phyloP scores from a whole-genome alignment of 2,797 vertebrate genomes.

The Coracias cyanogaster region DNA sequence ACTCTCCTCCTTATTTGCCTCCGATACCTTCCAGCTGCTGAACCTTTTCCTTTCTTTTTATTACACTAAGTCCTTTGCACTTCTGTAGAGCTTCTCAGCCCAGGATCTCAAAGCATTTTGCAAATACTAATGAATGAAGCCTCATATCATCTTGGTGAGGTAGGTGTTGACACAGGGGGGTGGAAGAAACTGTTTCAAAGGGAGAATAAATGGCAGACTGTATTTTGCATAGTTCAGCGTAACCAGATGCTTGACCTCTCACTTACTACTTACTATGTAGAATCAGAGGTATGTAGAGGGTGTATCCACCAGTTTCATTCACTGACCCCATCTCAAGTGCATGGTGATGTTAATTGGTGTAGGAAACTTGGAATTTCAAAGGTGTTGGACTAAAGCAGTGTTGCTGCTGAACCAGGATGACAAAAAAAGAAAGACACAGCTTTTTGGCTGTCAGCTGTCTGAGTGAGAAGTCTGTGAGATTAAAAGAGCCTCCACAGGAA shows the following conservation, averaged over 20 bases:
- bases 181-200: background rate
- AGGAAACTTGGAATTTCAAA: background rate
- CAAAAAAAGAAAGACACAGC: background rate
- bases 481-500: background rate
- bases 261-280: background rate
- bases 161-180: background rate
- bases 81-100: conserved; percentile 10
- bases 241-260: background rate
- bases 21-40: background rate
- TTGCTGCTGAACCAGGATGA: background rate
- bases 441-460: background rate
- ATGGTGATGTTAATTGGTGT: background rate
- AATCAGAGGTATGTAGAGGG: background rate
- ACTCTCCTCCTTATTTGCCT: conserved; percentile 32
- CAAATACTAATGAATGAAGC: conserved; percentile 8
- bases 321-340: background rate
- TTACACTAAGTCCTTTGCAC: conserved; percentile 23
- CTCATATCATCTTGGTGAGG: background rate
- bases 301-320: background rate
- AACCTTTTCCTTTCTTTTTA: conserved; percentile 11
- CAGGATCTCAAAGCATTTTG: conserved; percentile 40
- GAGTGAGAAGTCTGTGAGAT: background rate
- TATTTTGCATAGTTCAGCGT: background rate
- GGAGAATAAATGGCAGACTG: background rate
- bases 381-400: background rate